Conservation (phyloP, 35 echinoderm and acorn worm species). For the Amphiura filiformis region DNA sequence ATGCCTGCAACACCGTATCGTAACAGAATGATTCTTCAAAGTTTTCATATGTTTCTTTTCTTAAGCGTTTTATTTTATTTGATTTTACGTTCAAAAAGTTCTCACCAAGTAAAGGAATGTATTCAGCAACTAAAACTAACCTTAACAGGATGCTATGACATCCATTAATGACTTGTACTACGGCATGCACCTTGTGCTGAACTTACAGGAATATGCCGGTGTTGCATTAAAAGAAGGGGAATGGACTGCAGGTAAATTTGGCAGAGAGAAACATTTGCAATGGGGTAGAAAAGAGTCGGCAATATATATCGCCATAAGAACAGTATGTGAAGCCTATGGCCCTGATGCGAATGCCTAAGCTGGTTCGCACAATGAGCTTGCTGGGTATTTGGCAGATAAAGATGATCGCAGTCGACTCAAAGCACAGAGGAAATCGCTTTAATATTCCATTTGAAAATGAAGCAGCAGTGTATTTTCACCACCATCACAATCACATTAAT, state of each 20-base stretch:
- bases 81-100: too few species aligned
- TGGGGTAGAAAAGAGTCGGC: too few species aligned
- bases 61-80: too few species aligned
- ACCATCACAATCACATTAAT: background rate
- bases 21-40: too few species aligned
- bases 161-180: too few species aligned
- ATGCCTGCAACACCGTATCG: too few species aligned
- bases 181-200: too few species aligned
- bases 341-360: constrained; percentile 57
- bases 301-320: constrained; percentile 30
- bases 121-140: too few species aligned
- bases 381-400: constrained; percentile 15
- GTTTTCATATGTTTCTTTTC: too few species aligned
- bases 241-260: constrained; percentile 10
- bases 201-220: constrained; percentile 76
- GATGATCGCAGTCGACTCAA: constrained; percentile 13
- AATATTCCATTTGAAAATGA: constrained; percentile 63
- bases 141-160: too few species aligned
- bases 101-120: too few species aligned
- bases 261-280: constrained; percentile 37
- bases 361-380: constrained; percentile 53
- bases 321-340: constrained; percentile 67
- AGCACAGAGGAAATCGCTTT: constrained; percentile 63
- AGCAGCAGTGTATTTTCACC: constrained; percentile 44
- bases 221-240: constrained; percentile 64